Percentiles rank a stretch among this genome's conserved stretches.
Evolutionary conservation across 2,797 vertebrate species (phyloP).

Genomic region (Eulemur coronatus): DNA sequence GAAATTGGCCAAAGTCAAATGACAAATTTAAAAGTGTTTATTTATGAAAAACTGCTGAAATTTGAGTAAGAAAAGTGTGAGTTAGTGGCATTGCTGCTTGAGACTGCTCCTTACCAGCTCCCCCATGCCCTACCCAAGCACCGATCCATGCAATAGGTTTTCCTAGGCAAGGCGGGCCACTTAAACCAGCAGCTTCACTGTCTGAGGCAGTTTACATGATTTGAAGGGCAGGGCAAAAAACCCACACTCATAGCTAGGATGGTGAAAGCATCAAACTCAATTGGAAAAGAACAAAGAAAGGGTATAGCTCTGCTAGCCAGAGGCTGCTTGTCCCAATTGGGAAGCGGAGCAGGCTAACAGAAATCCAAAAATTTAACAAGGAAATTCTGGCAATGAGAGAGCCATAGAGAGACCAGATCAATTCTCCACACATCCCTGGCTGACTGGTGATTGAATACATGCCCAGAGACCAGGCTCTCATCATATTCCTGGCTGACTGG

Average conservation of each 20-base stretch:
- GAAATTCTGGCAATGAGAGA: not conserved
- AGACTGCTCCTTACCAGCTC: not conserved
- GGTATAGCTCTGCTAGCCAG: not conserved
- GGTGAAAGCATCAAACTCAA: not conserved
- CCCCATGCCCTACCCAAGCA: not conserved
- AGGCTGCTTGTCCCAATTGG: not conserved
- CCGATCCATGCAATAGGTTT: not conserved
- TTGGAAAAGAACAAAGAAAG: constrained; percentile 3
- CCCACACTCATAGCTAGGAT: not conserved
- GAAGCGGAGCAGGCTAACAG: not conserved
- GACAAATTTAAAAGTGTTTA: constrained; percentile 17
- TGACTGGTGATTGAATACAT: not conserved
- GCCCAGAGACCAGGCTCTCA: not conserved
- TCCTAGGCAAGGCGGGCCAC: not conserved
- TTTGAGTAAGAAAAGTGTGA: not conserved
- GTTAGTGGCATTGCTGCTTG: not conserved
- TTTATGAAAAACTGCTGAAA: constrained; percentile 13
- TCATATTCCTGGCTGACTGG: not conserved
- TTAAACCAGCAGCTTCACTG: not conserved
- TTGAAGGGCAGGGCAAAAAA: not conserved
- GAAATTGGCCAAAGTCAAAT: constrained; percentile 46
- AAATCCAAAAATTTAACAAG: constrained; percentile 27
- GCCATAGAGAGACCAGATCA: not conserved
- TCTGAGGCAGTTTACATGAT: not conserved
- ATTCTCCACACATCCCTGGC: not conserved